Percentiles rank a stretch among this genome's conserved stretches.
phyloP scores from a whole-genome alignment of 2,797 vertebrate genomes.

The Sebastes hopkinsi region DNA sequence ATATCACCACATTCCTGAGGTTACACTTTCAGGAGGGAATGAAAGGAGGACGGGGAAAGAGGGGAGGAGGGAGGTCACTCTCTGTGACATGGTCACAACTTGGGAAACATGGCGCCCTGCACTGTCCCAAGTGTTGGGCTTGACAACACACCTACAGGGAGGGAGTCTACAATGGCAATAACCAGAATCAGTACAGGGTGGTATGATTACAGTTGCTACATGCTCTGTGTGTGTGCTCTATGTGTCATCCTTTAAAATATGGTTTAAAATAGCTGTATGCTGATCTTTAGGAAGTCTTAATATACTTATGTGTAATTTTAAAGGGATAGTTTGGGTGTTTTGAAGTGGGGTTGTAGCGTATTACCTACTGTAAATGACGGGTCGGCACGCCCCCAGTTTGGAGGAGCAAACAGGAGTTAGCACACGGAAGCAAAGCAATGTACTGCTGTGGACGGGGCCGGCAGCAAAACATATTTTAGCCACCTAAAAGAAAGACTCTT shows the following conservation, averaged over 20 bases:
- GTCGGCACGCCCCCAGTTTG: background rate
- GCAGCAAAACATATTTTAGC: background rate
- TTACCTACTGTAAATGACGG: background rate
- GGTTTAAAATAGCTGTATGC: background rate
- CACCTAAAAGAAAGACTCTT: background rate
- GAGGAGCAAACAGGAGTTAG: no score
- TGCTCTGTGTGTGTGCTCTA: background rate
- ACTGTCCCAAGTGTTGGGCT: constrained; percentile 60
- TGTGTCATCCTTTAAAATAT: background rate
- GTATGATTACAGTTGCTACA: background rate
- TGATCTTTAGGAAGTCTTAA: background rate
- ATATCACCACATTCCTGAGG: constrained; percentile 79
- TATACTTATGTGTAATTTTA: background rate
- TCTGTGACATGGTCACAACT: constrained; percentile 57
- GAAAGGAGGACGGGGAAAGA: constrained; percentile 41
- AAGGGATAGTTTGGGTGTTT: background rate
- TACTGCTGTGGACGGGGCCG: fast-evolving
- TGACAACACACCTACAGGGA: constrained; percentile 57
- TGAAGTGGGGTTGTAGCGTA: background rate
- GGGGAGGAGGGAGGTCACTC: constrained; percentile 51
- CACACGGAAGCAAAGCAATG: background rate
- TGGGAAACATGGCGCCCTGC: constrained; percentile 57
- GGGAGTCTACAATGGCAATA: constrained; percentile 48
- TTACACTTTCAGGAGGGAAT: constrained; percentile 72
- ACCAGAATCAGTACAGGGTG: constrained; percentile 37